Base-by-base conservation (phyloP, 2,888 invertebrate species). In the Drosophila melanosoma region DNA sequence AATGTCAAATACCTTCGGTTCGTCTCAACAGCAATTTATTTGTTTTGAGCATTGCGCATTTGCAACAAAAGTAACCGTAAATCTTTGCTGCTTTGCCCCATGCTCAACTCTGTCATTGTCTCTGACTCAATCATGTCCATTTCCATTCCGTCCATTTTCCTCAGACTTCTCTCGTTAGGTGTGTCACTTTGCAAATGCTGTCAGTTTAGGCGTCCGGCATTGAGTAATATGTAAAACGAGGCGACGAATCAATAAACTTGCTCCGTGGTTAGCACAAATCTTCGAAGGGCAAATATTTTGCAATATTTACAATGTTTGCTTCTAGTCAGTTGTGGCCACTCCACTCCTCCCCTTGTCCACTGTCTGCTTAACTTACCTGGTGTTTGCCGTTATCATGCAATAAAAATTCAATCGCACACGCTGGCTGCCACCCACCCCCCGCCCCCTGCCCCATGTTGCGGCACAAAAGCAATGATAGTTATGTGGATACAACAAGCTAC, bases 381-480 rank as follows among this genome's bases (percentile, higher is more conserved):
- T 63, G 62, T 70, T 74, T 75, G 81, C 74, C 73, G 82, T 87
- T 86, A 88, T 83, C 88, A 79, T 79, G 81, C 87, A 87, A 87
- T 87, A 87, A 87, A 88, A 87, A 84, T 89, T 87, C 87, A 87
- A 87, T 89, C 79, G 81, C 81, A 89, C 74, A 83, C 76, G 69
- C 63, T 74, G 56, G n/a, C n/a, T n/a, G n/a, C n/a, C 36, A 56
- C 26, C 33, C 0, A 1, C 6, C 29, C 3, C 35, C 6, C 0
- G 23, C 17, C 0, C 45, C 3, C 35, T 10, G 1, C 26, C 17
- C 0, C 45, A 15, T 36, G 29, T 10, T 42, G 70, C 63, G 49
- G 35, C 63, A 79, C 79, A 79, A 75, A 64, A 73, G 79, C 76
- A 73, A 83, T 83, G 82, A 86, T 83, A 86, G 84, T 83, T 83